A percentile compares a stretch with the other conserved stretches of the same genome.
Conservation (phyloP, 2,888 invertebrate species). For the Sclerodermus sp. region DNA sequence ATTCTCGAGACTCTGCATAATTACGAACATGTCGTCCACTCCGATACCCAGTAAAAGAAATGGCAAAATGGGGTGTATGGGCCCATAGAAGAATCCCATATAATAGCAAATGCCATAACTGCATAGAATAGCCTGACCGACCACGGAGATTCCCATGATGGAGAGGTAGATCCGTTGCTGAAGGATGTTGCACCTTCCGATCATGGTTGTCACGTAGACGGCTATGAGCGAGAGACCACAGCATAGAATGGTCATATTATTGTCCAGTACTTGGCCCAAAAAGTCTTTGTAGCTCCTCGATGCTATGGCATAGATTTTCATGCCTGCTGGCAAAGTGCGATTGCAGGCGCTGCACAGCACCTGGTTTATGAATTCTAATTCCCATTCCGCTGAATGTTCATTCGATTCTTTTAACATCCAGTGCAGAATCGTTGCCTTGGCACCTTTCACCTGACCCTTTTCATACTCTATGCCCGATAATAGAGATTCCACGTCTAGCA, state of each 20-base stretch:
- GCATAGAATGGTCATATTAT: constrained; percentile 47
- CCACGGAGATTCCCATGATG: constrained; percentile 51
- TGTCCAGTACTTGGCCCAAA: constrained; percentile 46
- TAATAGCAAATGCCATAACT: constrained; percentile 54
- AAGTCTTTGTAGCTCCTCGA: constrained; percentile 50
- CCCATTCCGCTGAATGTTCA: constrained; percentile 43
- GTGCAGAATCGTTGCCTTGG: constrained; percentile 49
- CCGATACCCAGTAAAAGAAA: constrained; percentile 56
- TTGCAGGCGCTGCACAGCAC: constrained; percentile 39
- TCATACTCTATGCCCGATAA: constrained; percentile 43
- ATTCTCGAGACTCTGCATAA: constrained; percentile 52
- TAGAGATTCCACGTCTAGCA: constrained; percentile 43
- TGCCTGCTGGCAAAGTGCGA: constrained; percentile 41
- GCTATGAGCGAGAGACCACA: constrained; percentile 52
- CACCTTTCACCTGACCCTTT: constrained; percentile 39
- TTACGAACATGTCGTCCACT: constrained; percentile 58
- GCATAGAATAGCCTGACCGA: constrained; percentile 51
- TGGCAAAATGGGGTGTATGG: constrained; percentile 55
- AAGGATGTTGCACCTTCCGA: constrained; percentile 50
- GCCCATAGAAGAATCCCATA: constrained; percentile 52
- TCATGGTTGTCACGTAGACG: constrained; percentile 52
- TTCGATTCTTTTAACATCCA: constrained; percentile 50
- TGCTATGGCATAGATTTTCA: constrained; percentile 48
- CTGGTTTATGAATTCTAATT: constrained; percentile 41
- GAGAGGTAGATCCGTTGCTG: constrained; percentile 52